Base-by-base conservation (phyloP, 1,140 invertebrate genomes). In the Rhopalosiphum maidis region DNA sequence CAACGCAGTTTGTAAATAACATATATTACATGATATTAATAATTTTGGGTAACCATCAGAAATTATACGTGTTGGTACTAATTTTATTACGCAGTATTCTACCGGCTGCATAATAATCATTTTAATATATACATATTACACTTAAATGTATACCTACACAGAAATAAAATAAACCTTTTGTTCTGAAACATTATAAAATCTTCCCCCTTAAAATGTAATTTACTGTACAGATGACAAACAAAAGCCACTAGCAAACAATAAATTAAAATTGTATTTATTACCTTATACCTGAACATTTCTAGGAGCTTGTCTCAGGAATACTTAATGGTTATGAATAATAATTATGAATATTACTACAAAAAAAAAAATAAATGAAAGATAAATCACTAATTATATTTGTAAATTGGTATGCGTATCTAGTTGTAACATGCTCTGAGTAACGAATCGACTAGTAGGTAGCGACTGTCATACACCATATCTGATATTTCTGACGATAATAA, bases 161-260 rank as follows among this genome's bases (percentile, higher is more conserved):
- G 30, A 48, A 30, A 85, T 22, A 41, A 86, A 37, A 41, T 83
- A 83, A 41, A 83, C 82, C 82, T 37, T 86, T 86, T 86, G 37
- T 86, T 48, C 83, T 30, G 15, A 86, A 86, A 46, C 18, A 5
- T 89, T 54, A 54, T 89, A 89, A 89, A 89, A 89, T n/a, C 21
- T 25, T 35, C 11, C 87, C 51, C 46, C 48, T 89, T 54, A 89
- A 89, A 89, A 89, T 54, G 48, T 89, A 89, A 89, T 54, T 89
- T 89, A 54, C n/a, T 37, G 51, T 37, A 35, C n/a, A 54, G 30
- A 35, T 54, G 87, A 51, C 87, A 35, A 54, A 54, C n/a, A 54
- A 89, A 54, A 54, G 46, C 46, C 48, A 89, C 46, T 51, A 8
- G 86, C 46, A 9, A 48, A 51, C n/a, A 35, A 54, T 54, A 89